Evolutionary conservation across 2,888 invertebrate species (phyloP), one percentile per base, ranked within the genome.

Genomic region (Agrypnus murinus): DNA sequence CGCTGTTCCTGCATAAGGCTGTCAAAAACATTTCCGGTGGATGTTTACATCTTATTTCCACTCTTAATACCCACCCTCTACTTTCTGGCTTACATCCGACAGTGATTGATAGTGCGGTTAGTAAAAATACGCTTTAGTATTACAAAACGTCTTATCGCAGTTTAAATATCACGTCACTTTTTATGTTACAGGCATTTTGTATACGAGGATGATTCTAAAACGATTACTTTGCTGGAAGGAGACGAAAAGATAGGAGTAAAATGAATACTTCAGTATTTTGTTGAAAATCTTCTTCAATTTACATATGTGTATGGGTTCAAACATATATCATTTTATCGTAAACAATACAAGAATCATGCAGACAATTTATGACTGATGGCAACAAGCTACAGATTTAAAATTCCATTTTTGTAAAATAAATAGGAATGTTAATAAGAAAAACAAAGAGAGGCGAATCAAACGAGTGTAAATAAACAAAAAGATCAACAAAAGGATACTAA

Each of bases 41-140:
- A 66, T 66, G 66, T 66, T 66, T 66, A 66, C 66, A 66, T 66
- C 66, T 66, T 66, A 66, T 66, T 66, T 60, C 59, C 66, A 58
- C 66, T 58, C 66, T 50, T 66, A 66, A 66, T 46, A 66, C 55
- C 59, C 50, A 66, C 59, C 66, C 58, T 45, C 65, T 64, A 65
- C 65, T 65, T 65, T 65, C 45, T 65, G 57, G 50, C 66, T 59
- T 66, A 59, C 59, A 65, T 48, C 12, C 55, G 66, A 66, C 59
- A 59, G 66, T 66, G 66, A 66, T 66, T 66, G 58, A 66, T 66
- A 59, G 66, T 66, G 59, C 32, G 66, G 59, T 60, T 66, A 66
- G 59, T 45, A 60, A 66, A 60, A 66, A 59, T 66, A 60, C 66
- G 66, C 50, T 66, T 60, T 50, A 50, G 59, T 66, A 60, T 46